Evolutionary conservation across 2,797 vertebrate genomes (phyloP), one percentile per base, ranked within the genome.

Genomic region (Notamacropus eugenii): DNA sequence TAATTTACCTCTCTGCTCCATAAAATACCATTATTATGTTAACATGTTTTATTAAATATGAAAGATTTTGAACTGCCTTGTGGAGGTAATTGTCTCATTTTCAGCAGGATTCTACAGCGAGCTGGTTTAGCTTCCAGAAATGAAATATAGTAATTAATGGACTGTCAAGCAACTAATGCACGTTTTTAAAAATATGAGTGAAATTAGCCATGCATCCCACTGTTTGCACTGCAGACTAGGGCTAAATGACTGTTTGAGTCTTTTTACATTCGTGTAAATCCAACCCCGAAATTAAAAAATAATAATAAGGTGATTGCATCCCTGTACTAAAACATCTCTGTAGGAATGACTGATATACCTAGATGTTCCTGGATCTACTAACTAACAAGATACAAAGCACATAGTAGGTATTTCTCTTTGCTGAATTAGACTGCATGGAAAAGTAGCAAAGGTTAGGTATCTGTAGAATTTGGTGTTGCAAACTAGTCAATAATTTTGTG

Each of bases 131-230:
- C 96, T 97, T 92, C 95, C 95, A 97, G 96, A 97, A 93, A 0
- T 97, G 97, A 98, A 98, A 97, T 98, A 97, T 24, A 96, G 96
- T 97, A 98, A 98, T 96, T 98, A 97, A 98, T 94, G 95, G 97
- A 98, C 96, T 97, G 95, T 97, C 97, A 98, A 95, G 95, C 91
- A 91, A 95, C 95, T 96, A 96, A 55, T 94, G 92, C 31, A 94
- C 96, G 94, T 95, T 97, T 96, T 31, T 0, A 95, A 97, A 98
- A 97, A 91, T 34, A 96, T 24, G 91, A 97, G 95, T 96, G 97
- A 98, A 97, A 97, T 98, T 91, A 98, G 95, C 96, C 97, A 92
- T 92, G 94, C 19, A 95, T 74, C 97, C 97, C 74, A 96, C 93
- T 96, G 96, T 96, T 96, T 95, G 62, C 96, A 96, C 96, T 54